Evolutionary conservation across 2,113 vertebrate species (phyloP), one percentile per base, ranked within the genome.

Genomic region (Chelonoidis abingdonii): DNA sequence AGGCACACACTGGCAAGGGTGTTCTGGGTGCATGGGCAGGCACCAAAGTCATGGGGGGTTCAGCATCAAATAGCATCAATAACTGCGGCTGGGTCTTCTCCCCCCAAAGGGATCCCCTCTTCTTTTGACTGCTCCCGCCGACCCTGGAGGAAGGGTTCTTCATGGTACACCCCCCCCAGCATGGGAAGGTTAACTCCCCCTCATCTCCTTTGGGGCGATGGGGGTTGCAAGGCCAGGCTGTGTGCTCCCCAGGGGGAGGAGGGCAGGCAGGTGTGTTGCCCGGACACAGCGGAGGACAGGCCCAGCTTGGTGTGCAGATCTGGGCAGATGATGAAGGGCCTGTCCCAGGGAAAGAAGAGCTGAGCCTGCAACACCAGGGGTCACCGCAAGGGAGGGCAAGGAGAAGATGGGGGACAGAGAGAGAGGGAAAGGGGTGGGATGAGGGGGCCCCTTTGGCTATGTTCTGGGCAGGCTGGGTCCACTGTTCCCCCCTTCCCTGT

Each of bases 261-360:
- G 16, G 17, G 65, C 6, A 8, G 65, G n/a, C 35, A 38, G 65
- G 65, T 72, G n/a, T 72, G 62, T n/a, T 69, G 62, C 35, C n/a
- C 5, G 54, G 72, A 86, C n/a, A 56, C 80, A 59, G 91, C 19
- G 65, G 56, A 81, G 65, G 54, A 29, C 17, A 19, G 53, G 47
- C 21, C 57, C 21, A 81, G 72, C 56, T 49, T 56, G 86, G 50
- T 84, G 86, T 84, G 86, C 86, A 87, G 57, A 72, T 84, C 57
- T 80, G 31, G 75, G 91, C 91, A 89, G 82, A 92, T 88, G 82
- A 84, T 84, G 31, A 65, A 88, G 84, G 86, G 79, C 24, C 54
- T 50, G 29, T 41, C 69, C 49, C 25, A 13, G 86, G 72, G 86
- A 69, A 4, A 13, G 22, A 35, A 80, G n/a, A 47, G 41, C 57